phyloP scores from a whole-genome alignment of 2,888 invertebrate species.

The Panopea generosa region DNA sequence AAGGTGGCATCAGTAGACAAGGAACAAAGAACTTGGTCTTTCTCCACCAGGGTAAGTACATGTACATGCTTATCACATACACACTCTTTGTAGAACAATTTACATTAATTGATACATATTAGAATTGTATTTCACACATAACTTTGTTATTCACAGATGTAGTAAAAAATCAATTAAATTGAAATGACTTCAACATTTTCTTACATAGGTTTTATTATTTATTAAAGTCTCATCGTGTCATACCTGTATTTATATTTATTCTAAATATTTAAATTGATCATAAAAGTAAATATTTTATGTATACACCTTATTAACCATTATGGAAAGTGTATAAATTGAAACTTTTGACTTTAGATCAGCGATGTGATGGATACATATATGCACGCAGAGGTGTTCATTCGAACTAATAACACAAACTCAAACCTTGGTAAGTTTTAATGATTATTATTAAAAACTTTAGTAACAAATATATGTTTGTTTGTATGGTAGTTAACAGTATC shows the following conservation, averaged over 20 bases:
- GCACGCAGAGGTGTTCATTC: conserved; percentile 81
- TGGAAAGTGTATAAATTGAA: too few species aligned
- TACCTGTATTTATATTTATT: too few species aligned
- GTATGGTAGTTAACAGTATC: neutral
- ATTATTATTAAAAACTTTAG: too few species aligned
- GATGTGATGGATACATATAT: conserved; percentile 79
- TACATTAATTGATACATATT: neutral
- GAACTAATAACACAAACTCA: conserved; percentile 74
- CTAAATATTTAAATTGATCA: too few species aligned
- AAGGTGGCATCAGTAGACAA: conserved; percentile 80
- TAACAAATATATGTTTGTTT: neutral
- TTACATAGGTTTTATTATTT: too few species aligned
- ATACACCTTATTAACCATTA: too few species aligned
- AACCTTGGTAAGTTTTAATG: conserved; percentile 59
- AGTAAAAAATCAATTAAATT: neutral
- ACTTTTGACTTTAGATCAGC: conserved; percentile 65
- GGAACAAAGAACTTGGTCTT: conserved; percentile 84
- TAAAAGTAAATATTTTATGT: too few species aligned
- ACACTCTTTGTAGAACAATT: too few species aligned
- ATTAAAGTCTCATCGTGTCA: too few species aligned
- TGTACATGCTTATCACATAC: neutral
- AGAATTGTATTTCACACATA: neutral
- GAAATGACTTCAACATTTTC: neutral
- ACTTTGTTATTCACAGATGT: neutral
- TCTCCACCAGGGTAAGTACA: conserved; percentile 79